Evolutionary conservation across 2,113 vertebrate genomes (phyloP).

Genomic region (Mustela nigripes): DNA sequence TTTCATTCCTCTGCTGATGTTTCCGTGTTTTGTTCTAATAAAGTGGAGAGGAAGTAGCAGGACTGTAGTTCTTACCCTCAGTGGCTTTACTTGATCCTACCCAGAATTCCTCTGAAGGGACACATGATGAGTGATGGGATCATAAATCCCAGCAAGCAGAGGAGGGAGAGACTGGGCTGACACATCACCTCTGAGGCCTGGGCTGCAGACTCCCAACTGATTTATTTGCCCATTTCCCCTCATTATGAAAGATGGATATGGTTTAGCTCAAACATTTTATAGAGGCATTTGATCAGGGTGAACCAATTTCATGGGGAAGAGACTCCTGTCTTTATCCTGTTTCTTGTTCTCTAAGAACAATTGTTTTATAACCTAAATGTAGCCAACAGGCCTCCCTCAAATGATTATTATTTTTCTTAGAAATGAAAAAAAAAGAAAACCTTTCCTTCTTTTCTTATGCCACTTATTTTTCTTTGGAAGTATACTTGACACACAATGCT

Average conservation of each 20-base stretch:
- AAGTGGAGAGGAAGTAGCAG: not conserved
- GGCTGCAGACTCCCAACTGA: conserved; percentile 70
- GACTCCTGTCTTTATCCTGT: not conserved
- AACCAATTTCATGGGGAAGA: not conserved
- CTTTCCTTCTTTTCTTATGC: not conserved
- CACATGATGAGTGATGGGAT: conserved; percentile 17
- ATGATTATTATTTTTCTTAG: not conserved
- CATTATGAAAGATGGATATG: conserved; percentile 71
- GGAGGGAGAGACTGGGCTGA: conserved; percentile 27
- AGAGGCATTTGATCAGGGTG: conserved; percentile 35
- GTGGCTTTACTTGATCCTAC: conserved; percentile 10
- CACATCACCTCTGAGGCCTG: conserved; percentile 59
- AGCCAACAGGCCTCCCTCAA: not conserved
- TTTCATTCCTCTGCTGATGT: not conserved
- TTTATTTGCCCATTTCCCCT: conserved; percentile 76
- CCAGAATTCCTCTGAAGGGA: not conserved
- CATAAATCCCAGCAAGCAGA: conserved; percentile 57
- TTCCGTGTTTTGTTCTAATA: not conserved
- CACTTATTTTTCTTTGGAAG: not conserved
- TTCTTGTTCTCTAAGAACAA: conserved; percentile 1
- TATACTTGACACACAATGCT: not conserved
- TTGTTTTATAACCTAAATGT: not conserved
- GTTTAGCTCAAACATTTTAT: conserved; percentile 60
- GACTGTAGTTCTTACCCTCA: not conserved
- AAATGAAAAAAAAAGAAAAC: not conserved